These are phyloP conservation scores for Trypoxylon attenuatum DNA, from an alignment of 2,888 invertebrate genomes.

Conservation along the genomic window DNA sequence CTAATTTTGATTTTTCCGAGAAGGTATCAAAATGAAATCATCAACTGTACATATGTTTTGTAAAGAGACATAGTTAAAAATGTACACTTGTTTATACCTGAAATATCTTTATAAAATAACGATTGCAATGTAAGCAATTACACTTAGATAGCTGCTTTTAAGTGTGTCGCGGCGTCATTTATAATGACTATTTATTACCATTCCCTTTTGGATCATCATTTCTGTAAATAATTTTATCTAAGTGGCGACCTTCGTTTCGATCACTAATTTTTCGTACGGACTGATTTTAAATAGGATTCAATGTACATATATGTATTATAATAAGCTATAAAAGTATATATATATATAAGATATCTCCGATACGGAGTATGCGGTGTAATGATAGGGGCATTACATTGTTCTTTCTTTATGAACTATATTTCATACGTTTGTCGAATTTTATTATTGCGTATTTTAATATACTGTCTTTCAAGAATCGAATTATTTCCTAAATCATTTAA, in stretches of 20 bases:
- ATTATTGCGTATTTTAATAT: constrained; percentile 8
- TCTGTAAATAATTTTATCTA: constrained; percentile 45
- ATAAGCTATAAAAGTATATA: constrained; percentile 55
- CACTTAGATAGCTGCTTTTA: constrained; percentile 20
- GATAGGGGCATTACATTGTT: constrained; percentile 44
- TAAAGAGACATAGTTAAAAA: constrained; percentile 29
- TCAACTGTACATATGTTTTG: constrained; percentile 43
- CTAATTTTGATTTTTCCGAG: constrained; percentile 6
- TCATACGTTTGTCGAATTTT: constrained; percentile 21
- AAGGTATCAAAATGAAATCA: constrained; percentile 17
- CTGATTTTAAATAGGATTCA: constrained; percentile 62
- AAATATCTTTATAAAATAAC: constrained; percentile 27
- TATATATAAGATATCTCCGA: constrained; percentile 55
- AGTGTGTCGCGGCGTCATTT: constrained; percentile 32
- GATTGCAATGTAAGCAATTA: constrained; percentile 17
- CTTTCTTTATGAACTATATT: constrained; percentile 21
- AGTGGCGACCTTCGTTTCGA: constrained; percentile 26
- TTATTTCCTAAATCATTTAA: constrained; percentile 3
- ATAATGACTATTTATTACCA: constrained; percentile 53
- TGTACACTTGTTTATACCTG: constrained; percentile 38
- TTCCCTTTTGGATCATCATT: constrained; percentile 36
- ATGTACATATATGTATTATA: constrained; percentile 71
- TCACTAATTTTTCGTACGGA: constrained; percentile 52
- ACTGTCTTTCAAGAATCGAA: not conserved
- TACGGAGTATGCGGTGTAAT: constrained; percentile 29